Evolutionary conservation across 1,140 invertebrate species (phyloP), one percentile per base, ranked within the genome.

Genomic region (Drosophila busckii): DNA sequence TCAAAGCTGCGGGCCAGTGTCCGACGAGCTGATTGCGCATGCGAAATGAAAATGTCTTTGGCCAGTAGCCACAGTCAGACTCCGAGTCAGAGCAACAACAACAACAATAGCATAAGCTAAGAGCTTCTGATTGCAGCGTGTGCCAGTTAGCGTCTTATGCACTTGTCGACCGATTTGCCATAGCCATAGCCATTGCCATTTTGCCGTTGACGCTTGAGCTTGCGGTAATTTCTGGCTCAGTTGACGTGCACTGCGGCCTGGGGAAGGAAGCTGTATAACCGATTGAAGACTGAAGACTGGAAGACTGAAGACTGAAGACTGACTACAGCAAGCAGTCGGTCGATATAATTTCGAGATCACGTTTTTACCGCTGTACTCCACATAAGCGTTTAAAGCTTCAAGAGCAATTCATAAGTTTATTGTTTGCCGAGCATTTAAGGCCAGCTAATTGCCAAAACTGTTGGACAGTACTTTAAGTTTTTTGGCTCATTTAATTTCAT

Each of bases 41-140:
- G 75, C 75, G 64, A 80, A 80, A 80, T 80, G 56, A 80, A 78
- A 78, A 78, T 80, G 67, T 80, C 62, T 71, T n/a, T 80, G 65
- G 70, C 70, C 70, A 76, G 65, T 50, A 54, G 67, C 64, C 41
- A 67, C 42, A 71, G 16, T 32, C 37, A 29, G 6, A 29, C n/a
- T n/a, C n/a, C n/a, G n/a, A n/a, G 35, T 32, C 50, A 10, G 20
- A 53, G 29, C 26, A 40, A 13, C 16, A 35, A 16, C 32, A 46
- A 17, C 22, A 55, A 48, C 53, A 49, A 56, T 40, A n/a, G 38
- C 38, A 37, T 17, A 53, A 25, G 25, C 31, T 25, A 31, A 41
- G 59, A 58, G 50, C 52, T 56, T 73, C 64, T 69, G 59, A 71
- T 71, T 53, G 68, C 50, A 69, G 70, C 75, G 76, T 80, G 75